Evolutionary conservation across 2,113 vertebrate genomes (phyloP), one percentile per base, ranked within the genome.

Genomic region (Catharus bicknelli): DNA sequence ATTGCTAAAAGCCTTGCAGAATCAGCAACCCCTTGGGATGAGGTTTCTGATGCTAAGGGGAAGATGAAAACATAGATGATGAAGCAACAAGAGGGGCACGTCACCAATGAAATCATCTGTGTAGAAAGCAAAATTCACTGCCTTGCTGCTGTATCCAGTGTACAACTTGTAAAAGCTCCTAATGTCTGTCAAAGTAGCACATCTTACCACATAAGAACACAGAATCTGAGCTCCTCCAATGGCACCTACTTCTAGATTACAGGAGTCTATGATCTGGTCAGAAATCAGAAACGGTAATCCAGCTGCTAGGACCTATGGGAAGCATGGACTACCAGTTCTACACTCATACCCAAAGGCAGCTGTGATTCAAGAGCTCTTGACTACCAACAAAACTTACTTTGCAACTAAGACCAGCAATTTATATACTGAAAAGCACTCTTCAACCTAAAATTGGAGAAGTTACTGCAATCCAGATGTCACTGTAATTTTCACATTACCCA

Each of bases 1-100:
- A 15, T 29, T 67, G 25, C 32, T 85, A 34, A 66, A 18, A 45
- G 25, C 22, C 17, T 66, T 69, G 30, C 32, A 45, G 40, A 32
- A 40, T 6, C 2, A 2, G 27, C 0, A 0, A 26, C 13, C 18
- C 16, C 20, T 5, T 57, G 25, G 14, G 25, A 38, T 19, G 64
- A 64, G 5, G 15, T 32, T 68, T 62, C 29, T 64, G 29, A 16
- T 40, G 42, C 58, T 23, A 79, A 47, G 51, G 42, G 53, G 27
- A 86, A 72, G 27, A 76, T 45, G 25, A 64, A 53, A 78, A 48
- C 2, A 7, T 0, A 59, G 19, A 36, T 40, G 10, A 59, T 74
- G 26, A 27, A 57, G 6, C 15, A 69, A 38, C 16, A 53, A 50
- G n/a, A 74, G 5, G 25, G 8, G 30, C 13, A 42, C 0, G 1